Evolutionary conservation across 2,797 vertebrate genomes (phyloP).

Genomic region (Enteromius afrohamiltoni): DNA sequence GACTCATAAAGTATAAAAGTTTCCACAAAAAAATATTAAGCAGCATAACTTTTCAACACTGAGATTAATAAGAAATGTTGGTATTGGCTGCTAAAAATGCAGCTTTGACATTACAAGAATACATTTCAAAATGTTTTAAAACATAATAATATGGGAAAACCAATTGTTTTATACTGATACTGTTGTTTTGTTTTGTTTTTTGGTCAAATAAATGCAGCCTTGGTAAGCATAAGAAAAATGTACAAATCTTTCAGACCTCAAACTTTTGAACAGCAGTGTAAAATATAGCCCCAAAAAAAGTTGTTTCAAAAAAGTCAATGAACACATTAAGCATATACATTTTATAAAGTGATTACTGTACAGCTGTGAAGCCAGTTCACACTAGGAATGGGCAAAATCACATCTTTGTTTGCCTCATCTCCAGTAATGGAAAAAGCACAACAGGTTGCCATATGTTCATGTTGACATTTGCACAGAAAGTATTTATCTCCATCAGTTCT

Average conservation of each 20-base stretch:
- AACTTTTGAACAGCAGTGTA: neutral
- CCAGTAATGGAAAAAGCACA: conserved; percentile 41
- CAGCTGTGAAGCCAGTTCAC: conserved; percentile 65
- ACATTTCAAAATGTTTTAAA: neutral
- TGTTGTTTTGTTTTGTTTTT: too few relatives aligned
- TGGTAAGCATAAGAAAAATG: neutral
- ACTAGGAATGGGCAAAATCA: conserved; percentile 53
- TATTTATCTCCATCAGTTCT: conserved; percentile 36
- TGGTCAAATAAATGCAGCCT: neutral
- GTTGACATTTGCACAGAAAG: conserved; percentile 22
- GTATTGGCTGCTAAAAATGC: neutral
- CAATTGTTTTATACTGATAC: too few relatives aligned
- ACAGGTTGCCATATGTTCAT: conserved; percentile 40
- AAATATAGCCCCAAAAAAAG: neutral
- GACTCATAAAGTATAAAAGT: neutral
- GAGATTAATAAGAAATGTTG: neutral
- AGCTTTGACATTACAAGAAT: neutral
- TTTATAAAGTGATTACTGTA: conserved; percentile 57
- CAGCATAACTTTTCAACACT: neutral
- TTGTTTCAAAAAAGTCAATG: neutral
- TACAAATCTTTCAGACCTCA: neutral
- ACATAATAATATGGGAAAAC: neutral
- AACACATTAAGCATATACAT: conserved; percentile 30
- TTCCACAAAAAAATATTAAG: neutral
- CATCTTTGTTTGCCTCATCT: conserved; percentile 39